These are phyloP conservation scores for Chloropsis hardwickii DNA, from an alignment of 2,113 vertebrate genomes.

Conservation along the genomic window DNA sequence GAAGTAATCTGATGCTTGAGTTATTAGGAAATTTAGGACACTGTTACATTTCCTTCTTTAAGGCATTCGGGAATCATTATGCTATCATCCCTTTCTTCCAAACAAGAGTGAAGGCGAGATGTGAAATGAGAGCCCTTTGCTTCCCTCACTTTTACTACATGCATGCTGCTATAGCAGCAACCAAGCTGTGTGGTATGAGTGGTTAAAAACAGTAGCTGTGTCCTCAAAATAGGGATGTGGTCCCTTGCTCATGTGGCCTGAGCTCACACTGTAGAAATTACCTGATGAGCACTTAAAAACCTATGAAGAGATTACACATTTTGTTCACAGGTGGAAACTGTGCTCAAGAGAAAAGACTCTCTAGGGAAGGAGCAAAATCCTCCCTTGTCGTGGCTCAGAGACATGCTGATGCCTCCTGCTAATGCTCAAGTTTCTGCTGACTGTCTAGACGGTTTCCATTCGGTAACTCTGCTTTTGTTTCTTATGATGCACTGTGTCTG, in stretches of 20 bases:
- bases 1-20: neutral
- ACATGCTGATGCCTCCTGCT: slow-evolving; percentile 10
- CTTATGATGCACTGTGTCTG: neutral
- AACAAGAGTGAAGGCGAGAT: neutral
- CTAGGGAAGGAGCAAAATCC: neutral
- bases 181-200: accelerated
- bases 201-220: neutral
- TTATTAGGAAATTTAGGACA: neutral
- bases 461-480: neutral
- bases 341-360: neutral
- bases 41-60: neutral
- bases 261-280: neutral
- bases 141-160: neutral
- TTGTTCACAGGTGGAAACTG: neutral
- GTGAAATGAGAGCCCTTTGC: neutral
- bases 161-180: neutral
- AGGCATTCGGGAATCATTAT: neutral
- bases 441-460: slow-evolving; percentile 40
- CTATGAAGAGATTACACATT: neutral
- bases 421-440: slow-evolving; percentile 41
- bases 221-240: neutral
- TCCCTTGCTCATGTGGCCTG: accelerated
- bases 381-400: neutral
- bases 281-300: neutral
- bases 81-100: neutral